Evolutionary conservation across 2,888 invertebrate species (phyloP).

Genomic region (Apodemia hepburni): DNA sequence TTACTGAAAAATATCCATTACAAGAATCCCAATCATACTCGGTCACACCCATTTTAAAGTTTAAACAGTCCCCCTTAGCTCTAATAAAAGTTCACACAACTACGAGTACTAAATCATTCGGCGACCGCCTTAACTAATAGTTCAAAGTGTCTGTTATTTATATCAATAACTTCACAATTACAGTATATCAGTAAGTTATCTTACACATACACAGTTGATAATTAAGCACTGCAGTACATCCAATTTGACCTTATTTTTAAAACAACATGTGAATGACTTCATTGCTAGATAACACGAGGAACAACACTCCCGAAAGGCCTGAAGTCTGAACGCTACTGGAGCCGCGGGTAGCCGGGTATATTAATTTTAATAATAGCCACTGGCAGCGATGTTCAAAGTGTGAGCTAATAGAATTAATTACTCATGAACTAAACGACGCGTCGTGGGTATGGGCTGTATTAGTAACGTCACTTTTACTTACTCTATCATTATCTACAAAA

Average conservation of each 20-base stretch:
- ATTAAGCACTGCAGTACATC: conserved; percentile 51
- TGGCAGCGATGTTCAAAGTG: conserved; percentile 59
- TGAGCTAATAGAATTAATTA: conserved; percentile 21
- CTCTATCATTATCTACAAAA: background rate
- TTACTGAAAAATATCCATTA: conserved; percentile 71
- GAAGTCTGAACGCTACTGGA: conserved; percentile 70
- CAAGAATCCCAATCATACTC: conserved; percentile 73
- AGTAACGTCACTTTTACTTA: background rate
- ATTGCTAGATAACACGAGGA: conserved; percentile 49
- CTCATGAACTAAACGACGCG: background rate
- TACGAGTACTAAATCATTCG: conserved; percentile 30
- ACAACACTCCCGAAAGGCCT: conserved; percentile 60
- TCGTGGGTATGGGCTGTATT: background rate
- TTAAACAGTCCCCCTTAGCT: conserved; percentile 39
- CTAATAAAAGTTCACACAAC: conserved; percentile 39
- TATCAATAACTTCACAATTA: conserved; percentile 39
- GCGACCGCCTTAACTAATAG: conserved; percentile 33
- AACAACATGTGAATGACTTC: conserved; percentile 53
- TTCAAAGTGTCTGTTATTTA: conserved; percentile 28
- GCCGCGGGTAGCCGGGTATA: conserved; percentile 53
- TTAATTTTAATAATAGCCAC: conserved; percentile 76
- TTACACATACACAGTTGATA: conserved; percentile 66
- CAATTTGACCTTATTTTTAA: conserved; percentile 47
- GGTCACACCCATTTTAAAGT: conserved; percentile 70
- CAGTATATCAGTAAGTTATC: conserved; percentile 51